These are phyloP conservation scores for Brachycybe producta DNA, from an alignment of 2,888 invertebrate genomes.

Conservation along the genomic window DNA sequence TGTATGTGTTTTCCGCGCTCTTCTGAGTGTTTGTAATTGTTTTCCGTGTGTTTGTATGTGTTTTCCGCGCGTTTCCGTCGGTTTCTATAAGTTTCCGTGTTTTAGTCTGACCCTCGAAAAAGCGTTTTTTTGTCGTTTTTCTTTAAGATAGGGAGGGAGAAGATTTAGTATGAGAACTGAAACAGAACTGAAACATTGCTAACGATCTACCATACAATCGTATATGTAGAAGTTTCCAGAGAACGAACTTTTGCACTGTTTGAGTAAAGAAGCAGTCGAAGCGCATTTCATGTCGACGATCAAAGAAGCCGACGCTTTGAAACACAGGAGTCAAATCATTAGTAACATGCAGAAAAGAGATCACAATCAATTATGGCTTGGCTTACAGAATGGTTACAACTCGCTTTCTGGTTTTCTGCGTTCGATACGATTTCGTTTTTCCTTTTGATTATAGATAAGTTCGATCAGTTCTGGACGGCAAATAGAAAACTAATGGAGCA, in stretches of 20 bases:
- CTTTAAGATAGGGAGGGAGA: no score
- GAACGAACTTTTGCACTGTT: constrained; percentile 69
- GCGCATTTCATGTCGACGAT: constrained; percentile 87
- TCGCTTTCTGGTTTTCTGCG: not conserved
- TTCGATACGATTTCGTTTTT: not conserved
- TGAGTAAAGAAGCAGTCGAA: constrained; percentile 78
- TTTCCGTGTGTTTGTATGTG: no score
- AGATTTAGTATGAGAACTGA: no score
- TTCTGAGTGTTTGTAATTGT: no score
- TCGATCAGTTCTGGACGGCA: constrained; percentile 98
- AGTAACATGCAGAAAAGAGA: constrained; percentile 91
- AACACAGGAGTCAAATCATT: constrained; percentile 80
- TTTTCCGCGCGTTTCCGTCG: no score
- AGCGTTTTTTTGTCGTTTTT: no score
- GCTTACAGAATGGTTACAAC: constrained; percentile 69
- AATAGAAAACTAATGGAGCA: constrained; percentile 88
- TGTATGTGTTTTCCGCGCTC: no score
- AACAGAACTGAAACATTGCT: no score
- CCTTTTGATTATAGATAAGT: constrained; percentile 63
- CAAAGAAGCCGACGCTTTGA: constrained; percentile 96
- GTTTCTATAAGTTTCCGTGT: no score
- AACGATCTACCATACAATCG: no score
- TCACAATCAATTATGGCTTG: constrained; percentile 90
- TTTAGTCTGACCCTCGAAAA: no score
- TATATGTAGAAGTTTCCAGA: constrained; percentile 77